Base-by-base conservation (phyloP, 2,888 invertebrate species). In the Oeneis ivallda region DNA sequence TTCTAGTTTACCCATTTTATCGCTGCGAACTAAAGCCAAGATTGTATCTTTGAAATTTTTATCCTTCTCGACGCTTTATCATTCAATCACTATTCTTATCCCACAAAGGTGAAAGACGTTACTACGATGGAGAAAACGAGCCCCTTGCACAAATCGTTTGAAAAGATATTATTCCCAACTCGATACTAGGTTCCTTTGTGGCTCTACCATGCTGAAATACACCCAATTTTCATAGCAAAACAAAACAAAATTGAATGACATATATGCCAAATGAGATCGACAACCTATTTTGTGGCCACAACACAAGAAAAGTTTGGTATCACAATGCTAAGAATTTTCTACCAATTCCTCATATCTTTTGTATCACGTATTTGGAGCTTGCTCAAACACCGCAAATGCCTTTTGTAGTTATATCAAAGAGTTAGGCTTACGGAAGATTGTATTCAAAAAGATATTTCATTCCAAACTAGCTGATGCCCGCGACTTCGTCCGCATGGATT, bases 21-120 rank as follows among this genome's bases (percentile, higher is more conserved):
- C 32, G 8, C 39, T 52, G 4, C 34, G n/a, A 39, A 43, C 26
- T 13, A 57, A 43, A 58, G 32, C 34, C 13, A 56, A 56, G 56
- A 56, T 39, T 56, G 34, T 34, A 58, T 58, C 58, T 47, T 58
- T 45, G 43, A 47, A 47, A 32, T 13, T 15, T 45, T 34, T 58
- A 47, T 58, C 32, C 13, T 26, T 26, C 32, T 34, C 32, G 39
- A 15, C 11, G 34, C 47, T 45, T 58, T 58, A 34, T 47, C 58
- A 58, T 45, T 45, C 45, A 58, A 58, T 58, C 45, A 47, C 45
- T 32, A 45, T 58, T 58, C 47, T 47, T 58, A 58, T 34, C 32
- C 45, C 47, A 58, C 47, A 58, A 58, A 58, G 58, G 58, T 45
- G 45, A 45, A 32, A 15, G 32, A 45, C 34, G 47, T 58, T 58